Conservation (phyloP, 2,888 invertebrate genomes). For the Eupelmus urozonus region DNA sequence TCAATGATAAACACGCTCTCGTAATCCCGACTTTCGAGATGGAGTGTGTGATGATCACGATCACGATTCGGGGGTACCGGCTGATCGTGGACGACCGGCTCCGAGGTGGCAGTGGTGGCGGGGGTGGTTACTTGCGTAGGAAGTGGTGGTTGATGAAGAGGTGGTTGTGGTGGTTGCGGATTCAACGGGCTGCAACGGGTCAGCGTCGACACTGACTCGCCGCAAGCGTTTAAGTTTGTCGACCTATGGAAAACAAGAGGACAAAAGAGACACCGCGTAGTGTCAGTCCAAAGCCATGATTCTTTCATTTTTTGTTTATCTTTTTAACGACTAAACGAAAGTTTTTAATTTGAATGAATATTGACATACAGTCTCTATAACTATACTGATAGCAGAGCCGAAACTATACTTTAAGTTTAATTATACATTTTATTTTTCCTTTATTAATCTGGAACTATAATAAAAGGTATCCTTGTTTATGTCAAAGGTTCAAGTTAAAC, state of each 20-base stretch:
- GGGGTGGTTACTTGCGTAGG: conserved; percentile 78
- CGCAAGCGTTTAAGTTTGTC: conserved; percentile 78
- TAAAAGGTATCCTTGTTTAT: no score
- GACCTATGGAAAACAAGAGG: conserved; percentile 77
- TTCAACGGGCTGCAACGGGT: conserved; percentile 78
- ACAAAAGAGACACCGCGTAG: conserved; percentile 74
- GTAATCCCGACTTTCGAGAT: conserved; percentile 82
- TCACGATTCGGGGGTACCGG: conserved; percentile 76
- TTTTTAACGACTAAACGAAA: conserved; percentile 13
- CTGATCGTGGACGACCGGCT: conserved; percentile 76
- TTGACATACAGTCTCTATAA: conserved; percentile 14
- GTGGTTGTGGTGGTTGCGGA: conserved; percentile 76
- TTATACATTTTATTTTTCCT: no score
- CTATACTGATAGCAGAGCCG: conserved; percentile 33
- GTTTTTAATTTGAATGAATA: neutral
- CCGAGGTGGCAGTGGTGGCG: conserved; percentile 76
- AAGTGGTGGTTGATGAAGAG: conserved; percentile 75
- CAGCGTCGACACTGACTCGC: conserved; percentile 78
- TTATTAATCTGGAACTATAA: no score
- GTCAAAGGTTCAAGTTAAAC: no score
- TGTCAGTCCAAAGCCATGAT: conserved; percentile 64
- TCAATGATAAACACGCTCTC: conserved; percentile 86
- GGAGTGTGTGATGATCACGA: conserved; percentile 77
- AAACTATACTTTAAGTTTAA: conserved; percentile 27
- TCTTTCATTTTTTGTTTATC: conserved; percentile 62